A percentile compares a stretch with the other conserved stretches of the same genome.
phyloP scores from a whole-genome alignment of 1,140 invertebrate genomes.

The Periplaneta americana region DNA sequence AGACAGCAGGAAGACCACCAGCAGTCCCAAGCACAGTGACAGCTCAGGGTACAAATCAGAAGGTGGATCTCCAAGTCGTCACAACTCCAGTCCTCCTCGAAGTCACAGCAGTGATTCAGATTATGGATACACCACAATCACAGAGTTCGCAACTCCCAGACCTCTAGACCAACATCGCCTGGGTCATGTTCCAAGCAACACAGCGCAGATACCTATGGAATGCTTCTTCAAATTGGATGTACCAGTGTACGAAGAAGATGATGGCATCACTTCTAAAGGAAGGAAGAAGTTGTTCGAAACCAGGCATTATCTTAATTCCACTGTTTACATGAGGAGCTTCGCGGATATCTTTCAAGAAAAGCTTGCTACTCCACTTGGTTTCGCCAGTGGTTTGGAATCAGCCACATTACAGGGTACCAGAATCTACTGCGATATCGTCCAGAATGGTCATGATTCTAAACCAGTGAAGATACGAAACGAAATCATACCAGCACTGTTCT shows the following conservation, averaged over 20 bases:
- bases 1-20: too few species aligned
- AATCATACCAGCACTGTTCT: conserved; percentile 46
- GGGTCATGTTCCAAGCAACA: conserved; percentile 28
- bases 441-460: conserved; percentile 28
- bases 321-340: conserved; percentile 55
- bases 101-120: conserved; percentile 22
- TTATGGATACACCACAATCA: conserved; percentile 45
- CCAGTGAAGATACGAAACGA: conserved; percentile 42
- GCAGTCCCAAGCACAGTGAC: conserved; percentile 37
- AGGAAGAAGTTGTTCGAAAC: conserved; percentile 15
- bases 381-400: conserved; percentile 41
- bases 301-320: conserved; percentile 51
- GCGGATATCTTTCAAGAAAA: conserved; percentile 48
- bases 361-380: conserved; percentile 44
- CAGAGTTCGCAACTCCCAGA: conserved; percentile 39
- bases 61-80: conserved; percentile 22
- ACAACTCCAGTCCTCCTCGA: neutral
- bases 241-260: neutral
- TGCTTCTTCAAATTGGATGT: neutral
- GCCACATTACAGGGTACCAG: conserved; percentile 49
- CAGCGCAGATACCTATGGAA: conserved; percentile 23
- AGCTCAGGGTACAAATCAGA: conserved; percentile 52
- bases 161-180: conserved; percentile 15
- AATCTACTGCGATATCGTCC: conserved; percentile 46
- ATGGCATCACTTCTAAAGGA: neutral